Evolutionary conservation across 2,797 vertebrate species (phyloP), one percentile per base, ranked within the genome.

Genomic region (Peromyscus nudipes): DNA sequence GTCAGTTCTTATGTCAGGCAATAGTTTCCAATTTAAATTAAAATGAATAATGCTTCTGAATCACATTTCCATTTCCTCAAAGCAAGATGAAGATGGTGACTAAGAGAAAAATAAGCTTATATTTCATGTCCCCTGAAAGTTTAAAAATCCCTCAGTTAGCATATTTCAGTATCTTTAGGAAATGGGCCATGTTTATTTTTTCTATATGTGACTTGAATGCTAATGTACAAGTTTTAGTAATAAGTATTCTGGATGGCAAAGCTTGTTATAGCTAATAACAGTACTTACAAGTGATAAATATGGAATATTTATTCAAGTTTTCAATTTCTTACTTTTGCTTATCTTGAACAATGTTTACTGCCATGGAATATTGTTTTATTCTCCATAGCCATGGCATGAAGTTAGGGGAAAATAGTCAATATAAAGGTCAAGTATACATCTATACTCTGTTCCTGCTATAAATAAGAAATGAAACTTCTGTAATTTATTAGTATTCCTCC

Each of bases 11-110:
- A 83, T 80, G 37, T 67, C 64, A 96, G 46, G 19, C 60, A 75
- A 16, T 3, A n/a, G 4, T n/a, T 94, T 94, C 95, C 90, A 93
- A 94, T 96, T 19, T 87, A 89, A 93, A 95, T 10, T 93, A 94
- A 83, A 93, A 80, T 90, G 90, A 96, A 77, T 90, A 92, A 95
- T 69, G 34, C 52, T 82, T 40, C 55, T 86, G 7, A 86, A 62
- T 69, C 90, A 93, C 91, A 91, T 67, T 46, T 91, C 25, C n/a
- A 49, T 96, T 93, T 86, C 21, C 91, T 86, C 57, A 84, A 60
- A 46, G 84, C 14, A 88, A 85, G 43, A 91, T 43, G 23, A 55
- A 27, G 19, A 57, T 60, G 4, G 77, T 91, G 37, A 76, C 43
- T 96, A 77, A 81, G 60, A 92, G 19, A 91, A 95, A 69, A 96